Evolutionary conservation across 1,140 invertebrate genomes (phyloP).

Genomic region (Chlorops oryzae): DNA sequence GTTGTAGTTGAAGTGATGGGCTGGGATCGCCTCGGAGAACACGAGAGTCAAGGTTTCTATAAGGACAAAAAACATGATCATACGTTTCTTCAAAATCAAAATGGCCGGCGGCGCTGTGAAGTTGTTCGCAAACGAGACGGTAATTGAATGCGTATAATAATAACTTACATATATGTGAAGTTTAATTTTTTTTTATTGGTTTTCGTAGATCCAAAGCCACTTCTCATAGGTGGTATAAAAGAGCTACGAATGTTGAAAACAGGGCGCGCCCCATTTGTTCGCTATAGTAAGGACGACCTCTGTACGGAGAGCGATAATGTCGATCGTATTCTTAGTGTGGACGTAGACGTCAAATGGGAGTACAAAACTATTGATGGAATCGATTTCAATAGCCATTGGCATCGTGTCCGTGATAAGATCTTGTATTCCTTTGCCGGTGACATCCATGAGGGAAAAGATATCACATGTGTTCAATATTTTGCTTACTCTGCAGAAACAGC

Average conservation of each 20-base stretch:
- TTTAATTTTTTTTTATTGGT: background rate
- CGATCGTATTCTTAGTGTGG: conserved; percentile 7
- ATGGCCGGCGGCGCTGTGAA: conserved; percentile 2
- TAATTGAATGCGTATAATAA: background rate
- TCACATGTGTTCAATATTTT: conserved; percentile 6
- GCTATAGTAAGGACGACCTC: conserved; percentile 7
- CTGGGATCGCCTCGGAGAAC: conserved; percentile 10
- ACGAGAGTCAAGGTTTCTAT: conserved; percentile 5
- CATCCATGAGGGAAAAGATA: background rate
- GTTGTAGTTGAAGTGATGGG: conserved; percentile 3
- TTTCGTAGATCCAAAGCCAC: background rate
- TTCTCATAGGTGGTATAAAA: conserved; percentile 5
- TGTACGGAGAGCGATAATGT: conserved; percentile 7
- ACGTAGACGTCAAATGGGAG: conserved; percentile 4
- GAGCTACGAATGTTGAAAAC: conserved; percentile 8
- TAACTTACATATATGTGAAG: background rate
- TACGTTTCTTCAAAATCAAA: conserved; percentile 1
- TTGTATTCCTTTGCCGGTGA: conserved; percentile 4
- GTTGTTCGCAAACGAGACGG: conserved; percentile 5
- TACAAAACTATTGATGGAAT: conserved; percentile 3
- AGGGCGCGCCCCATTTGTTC: conserved; percentile 4
- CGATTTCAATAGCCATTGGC: conserved; percentile 7
- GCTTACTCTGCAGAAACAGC: conserved; percentile 1
- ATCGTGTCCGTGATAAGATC: conserved; percentile 3
- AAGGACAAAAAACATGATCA: conserved; percentile 5